These are phyloP conservation scores for Puma concolor DNA, from an alignment of 2,113 vertebrate genomes.

Conservation along the genomic window DNA sequence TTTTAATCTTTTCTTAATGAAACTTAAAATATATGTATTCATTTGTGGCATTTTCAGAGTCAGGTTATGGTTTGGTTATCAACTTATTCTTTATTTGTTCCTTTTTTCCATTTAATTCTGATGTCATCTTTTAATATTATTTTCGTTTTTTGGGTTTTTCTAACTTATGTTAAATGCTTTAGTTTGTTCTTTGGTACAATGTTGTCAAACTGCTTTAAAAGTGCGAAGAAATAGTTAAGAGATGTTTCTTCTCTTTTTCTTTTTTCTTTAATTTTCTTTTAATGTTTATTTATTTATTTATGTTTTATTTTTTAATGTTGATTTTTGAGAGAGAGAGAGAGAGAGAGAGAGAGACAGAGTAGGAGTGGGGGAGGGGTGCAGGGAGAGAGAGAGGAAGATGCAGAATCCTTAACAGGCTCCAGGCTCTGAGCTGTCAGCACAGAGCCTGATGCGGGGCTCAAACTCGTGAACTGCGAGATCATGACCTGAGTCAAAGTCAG, in stretches of 20 bases:
- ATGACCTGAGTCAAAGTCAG: too few relatives aligned
- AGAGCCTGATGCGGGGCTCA: too few relatives aligned
- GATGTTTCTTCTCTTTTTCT: background rate
- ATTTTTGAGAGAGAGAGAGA: too few relatives aligned
- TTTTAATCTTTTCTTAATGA: background rate
- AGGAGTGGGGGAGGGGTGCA: too few relatives aligned
- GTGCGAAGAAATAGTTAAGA: background rate
- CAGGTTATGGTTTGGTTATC: background rate
- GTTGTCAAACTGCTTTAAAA: background rate
- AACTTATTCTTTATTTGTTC: background rate
- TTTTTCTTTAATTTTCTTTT: background rate
- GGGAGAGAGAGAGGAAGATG: too few relatives aligned
- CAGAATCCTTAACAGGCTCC: too few relatives aligned
- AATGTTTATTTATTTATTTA: too few relatives aligned
- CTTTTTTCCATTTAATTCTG: background rate
- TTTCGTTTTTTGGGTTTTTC: background rate
- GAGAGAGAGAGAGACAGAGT: too few relatives aligned
- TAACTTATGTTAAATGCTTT: background rate
- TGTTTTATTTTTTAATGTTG: too few relatives aligned
- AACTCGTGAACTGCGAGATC: too few relatives aligned
- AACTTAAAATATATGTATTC: background rate
- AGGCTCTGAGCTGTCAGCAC: too few relatives aligned
- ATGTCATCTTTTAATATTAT: background rate
- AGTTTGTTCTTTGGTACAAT: background rate
- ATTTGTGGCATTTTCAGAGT: background rate